Evolutionary conservation across 2,113 vertebrate species (phyloP), one percentile per base, ranked within the genome.

Genomic region (Oceanites oceanicus): DNA sequence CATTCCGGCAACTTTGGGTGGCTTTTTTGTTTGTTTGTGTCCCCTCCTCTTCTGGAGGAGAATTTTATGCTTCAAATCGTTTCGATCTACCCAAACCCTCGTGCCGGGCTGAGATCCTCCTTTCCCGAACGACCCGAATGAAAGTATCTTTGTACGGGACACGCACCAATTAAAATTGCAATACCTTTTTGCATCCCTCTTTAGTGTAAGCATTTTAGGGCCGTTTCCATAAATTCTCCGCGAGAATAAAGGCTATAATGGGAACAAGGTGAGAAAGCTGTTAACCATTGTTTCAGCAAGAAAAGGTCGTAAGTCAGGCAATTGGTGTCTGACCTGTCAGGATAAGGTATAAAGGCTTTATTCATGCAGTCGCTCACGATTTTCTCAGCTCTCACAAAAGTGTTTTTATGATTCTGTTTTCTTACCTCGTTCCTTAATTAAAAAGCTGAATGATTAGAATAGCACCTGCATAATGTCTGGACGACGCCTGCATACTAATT

Each of bases 391-490:
- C 98, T 96, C 97, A 98, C 98, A 98, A 98, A 98, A 98, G 98
- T 98, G 98, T 98, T 98, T 98, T 98, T 98, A 98, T 98, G 97
- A 98, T 98, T 98, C 97, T 79, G 98, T 98, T 98, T 98, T 98
- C 98, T 98, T 98, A 98, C 97, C 97, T 97, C 97, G 98, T 98
- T 97, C 97, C 97, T 98, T 98, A 98, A 99, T 98, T 98, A 98
- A 98, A 98, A 98, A 98, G 97, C 98, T 97, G 98, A 98, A 98
- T 97, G 96, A 98, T 98, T 98, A 98, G 98, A 98, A 98, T 98
- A 98, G 98, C 99, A 99, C 99, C 99, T 99, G 99, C 98, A 98
- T 98, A 95, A 76, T 96, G 97, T 97, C 97, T 97, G 97, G 97
- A 98, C 95, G 94, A 97, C 97, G 98, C 94, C 98, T 97, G 98